Conservation (phyloP, 2,113 vertebrate species). For the Mohoua ochrocephala region DNA sequence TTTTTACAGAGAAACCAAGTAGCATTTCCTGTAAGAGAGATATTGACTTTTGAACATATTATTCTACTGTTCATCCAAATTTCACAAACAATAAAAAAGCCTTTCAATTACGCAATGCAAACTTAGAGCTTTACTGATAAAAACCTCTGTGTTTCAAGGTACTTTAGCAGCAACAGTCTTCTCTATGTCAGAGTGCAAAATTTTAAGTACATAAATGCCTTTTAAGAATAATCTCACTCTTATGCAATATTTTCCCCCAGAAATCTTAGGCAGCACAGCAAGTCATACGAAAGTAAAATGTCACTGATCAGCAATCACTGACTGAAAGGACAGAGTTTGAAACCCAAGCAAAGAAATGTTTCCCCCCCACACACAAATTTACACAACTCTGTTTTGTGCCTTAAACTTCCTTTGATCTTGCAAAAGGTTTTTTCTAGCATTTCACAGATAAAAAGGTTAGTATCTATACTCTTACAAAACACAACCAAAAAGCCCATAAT, state of each 20-base stretch:
- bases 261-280: background rate
- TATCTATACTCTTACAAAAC: background rate
- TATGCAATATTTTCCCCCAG: background rate
- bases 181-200: background rate
- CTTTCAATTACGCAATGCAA: background rate
- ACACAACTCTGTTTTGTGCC: background rate
- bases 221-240: background rate
- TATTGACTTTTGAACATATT: background rate
- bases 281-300: background rate
- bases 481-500: background rate
- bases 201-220: background rate
- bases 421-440: background rate
- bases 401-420: background rate
- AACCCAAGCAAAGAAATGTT: background rate
- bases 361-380: background rate
- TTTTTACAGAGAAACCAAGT: background rate
- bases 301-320: background rate
- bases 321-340: background rate
- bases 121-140: background rate
- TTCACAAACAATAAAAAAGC: background rate
- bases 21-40: background rate
- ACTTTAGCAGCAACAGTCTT: background rate
- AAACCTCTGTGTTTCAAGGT: background rate
- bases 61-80: background rate
- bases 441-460: background rate